Percentiles rank a stretch among this genome's conserved stretches.
These are phyloP conservation scores for Heliconius eleuchia DNA, from an alignment of 1,140 invertebrate genomes.

Conservation along the genomic window DNA sequence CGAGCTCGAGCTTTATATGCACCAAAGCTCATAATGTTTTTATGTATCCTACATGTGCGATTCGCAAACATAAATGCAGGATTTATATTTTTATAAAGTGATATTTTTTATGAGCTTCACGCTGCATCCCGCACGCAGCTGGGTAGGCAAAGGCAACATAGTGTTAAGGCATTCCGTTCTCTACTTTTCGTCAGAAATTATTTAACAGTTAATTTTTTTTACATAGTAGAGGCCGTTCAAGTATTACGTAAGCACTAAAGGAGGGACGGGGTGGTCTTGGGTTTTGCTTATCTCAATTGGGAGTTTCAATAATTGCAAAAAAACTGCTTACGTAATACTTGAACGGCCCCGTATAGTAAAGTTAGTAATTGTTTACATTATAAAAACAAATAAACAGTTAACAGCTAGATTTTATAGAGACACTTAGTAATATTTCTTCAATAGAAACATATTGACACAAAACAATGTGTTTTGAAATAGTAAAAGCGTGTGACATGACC, in stretches of 20 bases:
- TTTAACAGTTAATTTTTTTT: not conserved
- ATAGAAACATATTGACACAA: slow-evolving; percentile 8
- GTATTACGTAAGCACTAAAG: too few species aligned
- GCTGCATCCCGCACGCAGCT: too few species aligned
- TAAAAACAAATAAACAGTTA: not conserved
- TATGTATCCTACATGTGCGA: slow-evolving; percentile 17
- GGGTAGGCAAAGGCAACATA: too few species aligned
- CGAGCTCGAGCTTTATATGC: slow-evolving; percentile 34
- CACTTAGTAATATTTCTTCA: not conserved
- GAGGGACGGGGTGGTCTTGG: too few species aligned
- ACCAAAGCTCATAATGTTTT: slow-evolving; percentile 36
- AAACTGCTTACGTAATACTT: too few species aligned
- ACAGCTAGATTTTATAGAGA: not conserved
- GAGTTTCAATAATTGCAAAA: too few species aligned
- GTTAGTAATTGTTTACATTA: not conserved
- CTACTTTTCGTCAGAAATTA: too few species aligned
- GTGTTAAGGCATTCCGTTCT: too few species aligned
- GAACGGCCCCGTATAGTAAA: not conserved
- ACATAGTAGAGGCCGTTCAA: not conserved
- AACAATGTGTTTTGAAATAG: slow-evolving; percentile 23
- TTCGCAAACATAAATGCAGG: not conserved
- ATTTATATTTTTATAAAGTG: not conserved
- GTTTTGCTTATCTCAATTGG: too few species aligned
- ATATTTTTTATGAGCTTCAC: too few species aligned
- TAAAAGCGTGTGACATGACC: slow-evolving; percentile 50